These are phyloP conservation scores for Limanda limanda DNA, from an alignment of 2,113 vertebrate genomes.

Conservation along the genomic window DNA sequence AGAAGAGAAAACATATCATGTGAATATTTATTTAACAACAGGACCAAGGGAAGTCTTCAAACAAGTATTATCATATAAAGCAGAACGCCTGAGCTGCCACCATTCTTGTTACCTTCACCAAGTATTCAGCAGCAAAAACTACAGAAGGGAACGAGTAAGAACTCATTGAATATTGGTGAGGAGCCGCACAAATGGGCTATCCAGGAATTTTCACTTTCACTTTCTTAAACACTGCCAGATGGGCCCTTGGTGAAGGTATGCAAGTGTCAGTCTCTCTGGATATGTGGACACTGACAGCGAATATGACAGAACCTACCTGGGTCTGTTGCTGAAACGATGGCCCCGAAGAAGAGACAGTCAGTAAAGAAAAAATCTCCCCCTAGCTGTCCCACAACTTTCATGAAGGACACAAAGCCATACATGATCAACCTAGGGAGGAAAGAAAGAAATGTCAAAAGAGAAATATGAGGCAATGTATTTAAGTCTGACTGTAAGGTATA, in stretches of 20 bases:
- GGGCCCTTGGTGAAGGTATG: no score
- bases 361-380: slow-evolving; percentile 95
- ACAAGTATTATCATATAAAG: background rate
- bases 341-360: slow-evolving; percentile 96
- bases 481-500: background rate
- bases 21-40: background rate
- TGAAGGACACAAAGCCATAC: slow-evolving; percentile 92
- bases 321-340: slow-evolving; percentile 96
- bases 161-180: no score
- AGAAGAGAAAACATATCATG: background rate
- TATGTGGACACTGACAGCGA: background rate
- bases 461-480: background rate
- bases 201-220: no score
- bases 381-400: slow-evolving; percentile 92
- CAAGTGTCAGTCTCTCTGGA: no score
- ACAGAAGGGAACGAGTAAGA: no score
- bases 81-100: background rate
- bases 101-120: background rate
- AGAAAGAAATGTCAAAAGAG: slow-evolving; percentile 13
- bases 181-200: no score
- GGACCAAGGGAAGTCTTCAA: background rate
- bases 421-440: slow-evolving; percentile 85
- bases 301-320: slow-evolving; percentile 83
- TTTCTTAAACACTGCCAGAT: no score
- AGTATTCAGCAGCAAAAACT: no score